A percentile compares a stretch with the other conserved stretches of the same genome.
Conservation (phyloP, 2,797 vertebrate genomes). For the Periparus ater region DNA sequence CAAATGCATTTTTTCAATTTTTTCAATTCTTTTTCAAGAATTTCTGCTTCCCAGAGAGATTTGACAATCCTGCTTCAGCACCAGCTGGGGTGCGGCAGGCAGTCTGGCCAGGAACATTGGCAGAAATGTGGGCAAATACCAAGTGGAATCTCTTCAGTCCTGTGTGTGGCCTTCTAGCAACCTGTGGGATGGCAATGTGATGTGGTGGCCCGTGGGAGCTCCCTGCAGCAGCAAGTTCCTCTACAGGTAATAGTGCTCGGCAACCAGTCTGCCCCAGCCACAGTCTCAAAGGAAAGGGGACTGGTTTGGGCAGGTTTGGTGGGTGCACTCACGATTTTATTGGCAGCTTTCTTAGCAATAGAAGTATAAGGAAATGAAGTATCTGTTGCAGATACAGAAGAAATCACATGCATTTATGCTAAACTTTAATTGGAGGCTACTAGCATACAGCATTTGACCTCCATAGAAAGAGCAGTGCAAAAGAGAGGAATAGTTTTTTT, state of each 20-base stretch:
- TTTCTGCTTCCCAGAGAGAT: neutral
- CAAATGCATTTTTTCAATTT: neutral
- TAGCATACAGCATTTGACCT: neutral
- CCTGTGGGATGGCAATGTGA: fast-evolving
- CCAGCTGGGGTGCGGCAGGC: neutral
- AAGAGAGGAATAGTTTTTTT: neutral
- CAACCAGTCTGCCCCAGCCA: neutral
- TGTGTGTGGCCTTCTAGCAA: fast-evolving
- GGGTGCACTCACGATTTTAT: neutral
- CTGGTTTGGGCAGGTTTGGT: neutral
- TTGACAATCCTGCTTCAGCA: neutral
- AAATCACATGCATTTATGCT: neutral
- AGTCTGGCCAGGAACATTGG: neutral
- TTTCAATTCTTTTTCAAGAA: neutral
- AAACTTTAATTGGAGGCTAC: neutral
- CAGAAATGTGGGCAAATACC: neutral
- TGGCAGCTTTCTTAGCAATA: neutral
- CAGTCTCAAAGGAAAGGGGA: fast-evolving
- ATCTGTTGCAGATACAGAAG: neutral
- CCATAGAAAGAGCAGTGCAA: neutral
- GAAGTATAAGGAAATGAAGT: neutral
- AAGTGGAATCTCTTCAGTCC: neutral
- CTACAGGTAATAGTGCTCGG: neutral
- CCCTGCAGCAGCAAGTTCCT: neutral
- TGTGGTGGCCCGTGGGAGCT: fast-evolving